phyloP scores from a whole-genome alignment of 2,113 vertebrate genomes.

The Nansenia antarctica region DNA sequence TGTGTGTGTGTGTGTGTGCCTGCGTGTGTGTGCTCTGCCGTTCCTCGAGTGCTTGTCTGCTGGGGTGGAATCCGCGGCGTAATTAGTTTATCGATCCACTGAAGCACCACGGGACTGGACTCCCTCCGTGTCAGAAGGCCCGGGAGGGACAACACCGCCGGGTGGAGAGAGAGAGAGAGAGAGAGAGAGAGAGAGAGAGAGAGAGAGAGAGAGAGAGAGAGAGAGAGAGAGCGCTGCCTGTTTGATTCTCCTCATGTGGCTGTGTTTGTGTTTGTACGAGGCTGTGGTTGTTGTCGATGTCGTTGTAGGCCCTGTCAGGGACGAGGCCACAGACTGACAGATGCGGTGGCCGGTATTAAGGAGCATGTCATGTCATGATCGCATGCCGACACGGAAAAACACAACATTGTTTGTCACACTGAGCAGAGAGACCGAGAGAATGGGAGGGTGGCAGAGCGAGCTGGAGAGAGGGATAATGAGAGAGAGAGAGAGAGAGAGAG shows the following conservation, averaged over 20 bases:
- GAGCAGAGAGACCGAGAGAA: slow-evolving; percentile 1
- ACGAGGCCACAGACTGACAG: slow-evolving; percentile 41
- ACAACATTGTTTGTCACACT: not conserved
- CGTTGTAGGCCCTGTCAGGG: slow-evolving; percentile 39
- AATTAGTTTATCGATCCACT: slow-evolving; percentile 49
- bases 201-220: too few species aligned
- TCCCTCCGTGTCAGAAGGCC: slow-evolving; percentile 8
- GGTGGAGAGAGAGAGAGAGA: too few species aligned
- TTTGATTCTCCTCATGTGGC: not conserved
- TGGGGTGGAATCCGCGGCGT: slow-evolving; percentile 37
- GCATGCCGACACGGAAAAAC: not conserved
- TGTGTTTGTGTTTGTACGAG: not conserved
- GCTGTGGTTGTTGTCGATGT: too few species aligned
- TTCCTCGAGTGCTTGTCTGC: slow-evolving; percentile 29
- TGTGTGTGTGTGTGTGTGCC: too few species aligned
- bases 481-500: slow-evolving; percentile 15
- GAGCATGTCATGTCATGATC: not conserved
- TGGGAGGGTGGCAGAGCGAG: not conserved
- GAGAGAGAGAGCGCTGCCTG: too few species aligned
- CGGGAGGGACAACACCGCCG: too few species aligned
- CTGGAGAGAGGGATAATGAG: slow-evolving; percentile 10
- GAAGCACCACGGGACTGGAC: slow-evolving; percentile 25
- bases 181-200: too few species aligned
- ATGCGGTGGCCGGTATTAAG: slow-evolving; percentile 31
- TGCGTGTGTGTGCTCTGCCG: too few species aligned